Percentiles rank a stretch among this genome's conserved stretches.
These are phyloP conservation scores for Macropodus opercularis DNA, from an alignment of 2,797 vertebrate species.

Conservation along the genomic window DNA sequence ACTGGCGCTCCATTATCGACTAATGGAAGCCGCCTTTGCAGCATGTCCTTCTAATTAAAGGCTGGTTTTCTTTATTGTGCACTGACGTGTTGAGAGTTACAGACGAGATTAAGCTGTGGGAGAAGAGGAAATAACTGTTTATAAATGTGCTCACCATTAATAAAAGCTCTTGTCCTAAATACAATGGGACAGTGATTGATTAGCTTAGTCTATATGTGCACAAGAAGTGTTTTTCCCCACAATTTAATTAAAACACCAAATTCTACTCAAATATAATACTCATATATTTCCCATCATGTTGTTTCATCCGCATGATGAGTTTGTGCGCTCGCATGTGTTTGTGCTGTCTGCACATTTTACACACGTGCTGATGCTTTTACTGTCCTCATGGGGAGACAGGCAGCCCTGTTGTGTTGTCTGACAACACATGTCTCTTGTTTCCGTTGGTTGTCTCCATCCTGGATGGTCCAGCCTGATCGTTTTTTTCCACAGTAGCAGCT, in stretches of 20 bases:
- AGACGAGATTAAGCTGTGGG: constrained; percentile 29
- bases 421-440: constrained; percentile 37
- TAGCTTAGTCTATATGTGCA: not conserved
- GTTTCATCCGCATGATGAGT: not conserved
- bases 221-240: not conserved
- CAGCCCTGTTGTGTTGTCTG: constrained; percentile 6
- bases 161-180: constrained; percentile 21
- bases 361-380: constrained; percentile 35
- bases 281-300: not conserved
- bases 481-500: not conserved
- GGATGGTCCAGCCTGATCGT: constrained; percentile 2
- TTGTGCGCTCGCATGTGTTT: not conserved
- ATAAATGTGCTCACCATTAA: constrained; percentile 32
- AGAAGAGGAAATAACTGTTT: constrained; percentile 38
- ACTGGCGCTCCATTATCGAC: constrained; percentile 37
- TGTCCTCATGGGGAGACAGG: constrained; percentile 24
- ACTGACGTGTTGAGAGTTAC: constrained; percentile 25
- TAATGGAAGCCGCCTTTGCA: constrained; percentile 21
- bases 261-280: too few species aligned
- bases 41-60: constrained; percentile 51
- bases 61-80: constrained; percentile 37
- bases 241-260: too few species aligned
- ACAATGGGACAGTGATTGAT: constrained; percentile 1
- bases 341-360: constrained; percentile 18
- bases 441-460: constrained; percentile 7